A percentile compares a stretch with the other conserved stretches of the same genome.
phyloP scores from a whole-genome alignment of 2,888 invertebrate genomes.

The Megastigmus dorsalis region DNA sequence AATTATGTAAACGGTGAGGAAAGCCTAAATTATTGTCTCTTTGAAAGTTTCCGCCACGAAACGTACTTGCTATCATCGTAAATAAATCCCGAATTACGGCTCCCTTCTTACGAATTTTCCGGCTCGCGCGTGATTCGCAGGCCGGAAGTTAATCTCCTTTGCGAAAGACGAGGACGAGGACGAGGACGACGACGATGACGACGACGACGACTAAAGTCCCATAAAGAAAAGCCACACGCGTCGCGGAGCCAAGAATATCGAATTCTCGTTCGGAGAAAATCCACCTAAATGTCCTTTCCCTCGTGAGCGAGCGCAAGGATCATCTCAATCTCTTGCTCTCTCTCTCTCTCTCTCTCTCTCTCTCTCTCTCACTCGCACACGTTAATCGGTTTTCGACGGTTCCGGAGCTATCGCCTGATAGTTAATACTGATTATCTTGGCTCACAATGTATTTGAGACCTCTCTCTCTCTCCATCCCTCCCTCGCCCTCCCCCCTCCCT shows the following conservation, averaged over 20 bases:
- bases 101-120: constrained; percentile 6
- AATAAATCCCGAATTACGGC: background rate
- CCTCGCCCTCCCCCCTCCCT: no score
- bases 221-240: constrained; percentile 16
- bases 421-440: constrained; percentile 49
- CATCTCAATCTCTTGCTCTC: background rate
- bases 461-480: no score
- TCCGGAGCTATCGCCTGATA: constrained; percentile 24
- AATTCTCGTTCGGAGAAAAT: constrained; percentile 18
- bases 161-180: constrained; percentile 1
- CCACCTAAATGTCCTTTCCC: constrained; percentile 24
- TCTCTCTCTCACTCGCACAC: background rate
- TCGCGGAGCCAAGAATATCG: constrained; percentile 18
- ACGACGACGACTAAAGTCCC: background rate
- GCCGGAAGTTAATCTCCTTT: constrained; percentile 26
- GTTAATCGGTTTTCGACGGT: constrained; percentile 45
- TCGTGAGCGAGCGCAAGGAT: no score
- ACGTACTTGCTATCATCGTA: background rate
- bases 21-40: background rate
- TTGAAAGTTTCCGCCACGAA: background rate
- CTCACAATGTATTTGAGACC: constrained; percentile 15
- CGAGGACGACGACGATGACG: background rate
- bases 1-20: background rate
- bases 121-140: constrained; percentile 5
- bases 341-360: background rate